Evolutionary conservation across 2,797 vertebrate species (phyloP), one percentile per base, ranked within the genome.

Genomic region (Acanthurus leucopareius): DNA sequence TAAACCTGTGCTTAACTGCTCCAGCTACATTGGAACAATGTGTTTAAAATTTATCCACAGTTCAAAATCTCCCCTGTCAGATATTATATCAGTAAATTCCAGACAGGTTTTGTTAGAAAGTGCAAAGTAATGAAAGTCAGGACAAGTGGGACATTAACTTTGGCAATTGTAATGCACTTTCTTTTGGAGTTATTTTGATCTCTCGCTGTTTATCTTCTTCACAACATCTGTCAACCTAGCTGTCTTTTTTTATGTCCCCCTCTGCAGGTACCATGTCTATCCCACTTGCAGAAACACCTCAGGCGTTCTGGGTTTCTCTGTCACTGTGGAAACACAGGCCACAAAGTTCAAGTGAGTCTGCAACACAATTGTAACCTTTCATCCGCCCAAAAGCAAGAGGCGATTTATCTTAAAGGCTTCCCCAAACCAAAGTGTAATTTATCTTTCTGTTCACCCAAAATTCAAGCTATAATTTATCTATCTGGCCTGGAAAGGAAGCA

Each of bases 241-340:
- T 44, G 62, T 67, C 8, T 54, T 14, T 19, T 68, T 66, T 76
- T 35, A 35, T 62, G 9, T 63, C 69, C 75, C 59, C 52, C 58
- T 77, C 69, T 40, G 35, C 90, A 96, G 97, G 87, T 99, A 99
- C 85, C 97, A 98, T 0, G 97, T 98, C 83, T 99, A 97, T 92
- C 97, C 98, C 25, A 97, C 97, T 73, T 98, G 97, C 93, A 97
- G 97, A 82, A 98, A 98, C 89, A 99, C 98, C 57, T 99, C 98
- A 5, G 97, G 97, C 15, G 94, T 99, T 75, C 94, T 99, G 69
- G 97, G 98, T 63, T 99, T 99, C 92, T 99, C 97, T 0, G 94
- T 99, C 88, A 99, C 97, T 0, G 98, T 99, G 85, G 97, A 97
- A 92, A 98, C 97, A 16, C 98, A 99, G 91, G 97, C 97, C 85